Evolutionary conservation across 2,113 vertebrate genomes (phyloP), one percentile per base, ranked within the genome.

Genomic region (Phylloscopus whistleri): DNA sequence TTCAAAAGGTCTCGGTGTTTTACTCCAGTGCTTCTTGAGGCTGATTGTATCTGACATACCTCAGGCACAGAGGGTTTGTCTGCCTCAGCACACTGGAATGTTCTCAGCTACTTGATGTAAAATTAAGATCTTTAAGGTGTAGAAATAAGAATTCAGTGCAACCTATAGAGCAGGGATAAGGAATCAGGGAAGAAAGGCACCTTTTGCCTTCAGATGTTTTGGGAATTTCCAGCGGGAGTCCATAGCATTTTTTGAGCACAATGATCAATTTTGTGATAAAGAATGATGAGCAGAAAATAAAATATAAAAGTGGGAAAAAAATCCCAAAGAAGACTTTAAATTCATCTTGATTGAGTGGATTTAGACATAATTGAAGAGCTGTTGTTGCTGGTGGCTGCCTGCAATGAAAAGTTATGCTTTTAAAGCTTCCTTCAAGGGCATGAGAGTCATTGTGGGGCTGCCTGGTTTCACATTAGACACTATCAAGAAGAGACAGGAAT

Each of bases 301-400:
- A 7, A 4, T 26, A 43, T 31, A 53, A 81, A 84, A 75, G 2
- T 1, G 5, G 6, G 3, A 4, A 41, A 23, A 63, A 63, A 75
- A 70, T 39, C 33, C 16, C 44, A 72, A 43, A 43, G 53, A 81
- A 72, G 21, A 39, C 31, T 64, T 92, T 59, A 41, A 52, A 81
- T 88, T 91, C 31, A 46, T 81, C 60, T 79, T 83, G 72, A 92
- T 94, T 93, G 90, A 37, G 72, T 58, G 44, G 52, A 88, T 86
- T 90, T 81, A 96, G 79, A 94, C 85, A 84, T 95, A 94, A 92
- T 49, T 94, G 81, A 96, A 83, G 90, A 68, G 44, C 53, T 93
- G 27, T 87, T 96, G 69, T 64, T 96, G 59, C 43, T 93, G 62
- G 24, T 68, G 60, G 28, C 49, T 88, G 76, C 83, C 83, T 88